Base-by-base conservation (phyloP, 2,888 invertebrate genomes). In the Dorcus hopei region DNA sequence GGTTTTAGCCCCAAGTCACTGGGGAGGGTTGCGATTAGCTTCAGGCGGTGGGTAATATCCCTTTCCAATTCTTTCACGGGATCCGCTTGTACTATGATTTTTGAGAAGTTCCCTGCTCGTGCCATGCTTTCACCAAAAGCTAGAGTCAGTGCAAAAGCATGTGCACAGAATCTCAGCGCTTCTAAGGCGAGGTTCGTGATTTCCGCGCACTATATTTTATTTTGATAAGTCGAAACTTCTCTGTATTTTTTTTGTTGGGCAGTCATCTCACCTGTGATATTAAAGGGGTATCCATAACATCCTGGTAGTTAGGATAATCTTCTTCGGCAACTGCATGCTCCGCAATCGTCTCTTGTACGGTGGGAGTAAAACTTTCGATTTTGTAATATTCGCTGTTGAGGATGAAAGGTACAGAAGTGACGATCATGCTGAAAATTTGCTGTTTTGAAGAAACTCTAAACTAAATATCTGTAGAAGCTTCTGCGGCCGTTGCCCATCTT, bases 251-350 rank as follows among this genome's bases (percentile, higher is more conserved):
- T 47, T 19, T 9, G 39, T 33, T 38, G 49, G 11, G 49, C 38
- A 49, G 1, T 3, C 7, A 19, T 9, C 43, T 56, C 26, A 58
- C 58, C 26, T 58, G 52, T 33, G 48, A 52, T 8, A 19, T 38
- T 5, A 41, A n/a, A 3, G 49, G 16, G 1, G 42, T 43, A 9
- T 58, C 58, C 16, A 53, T 4, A 5, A 23, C 9, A 7, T 53
- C 53, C 1, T 49, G 43, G 40, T 58, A 58, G 42, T 58, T 49
- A 5, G 58, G 58, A 42, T 58, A 58, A 11, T 58, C 43, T 38
- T 58, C 58, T 5, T 41, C 6, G 3, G 49, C 11, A 0, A 26
- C 48, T 9, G 39, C 9, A 19, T 58, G 58, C n/a, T 58, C 41
- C 3, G 54, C 49, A 4, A 53, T 42, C 9, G 58, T 48, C 9